A percentile compares a stretch with the other conserved stretches of the same genome.
Evolutionary conservation across 2,797 vertebrate species (phyloP).

Genomic region (Pangasius macronema): DNA sequence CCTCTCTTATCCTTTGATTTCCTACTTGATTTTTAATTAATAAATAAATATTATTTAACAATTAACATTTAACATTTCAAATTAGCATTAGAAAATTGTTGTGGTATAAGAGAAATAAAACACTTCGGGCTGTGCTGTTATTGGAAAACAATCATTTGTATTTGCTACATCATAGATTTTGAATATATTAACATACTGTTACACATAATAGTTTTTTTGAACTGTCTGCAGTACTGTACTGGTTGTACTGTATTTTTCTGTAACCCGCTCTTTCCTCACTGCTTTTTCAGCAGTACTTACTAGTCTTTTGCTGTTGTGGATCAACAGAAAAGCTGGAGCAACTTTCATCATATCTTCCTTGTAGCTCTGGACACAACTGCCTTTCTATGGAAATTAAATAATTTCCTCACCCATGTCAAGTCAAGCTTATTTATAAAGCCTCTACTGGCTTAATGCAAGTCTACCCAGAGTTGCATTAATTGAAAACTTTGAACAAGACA

Average conservation of each 20-base stretch:
- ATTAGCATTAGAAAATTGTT: not conserved
- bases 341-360: not conserved
- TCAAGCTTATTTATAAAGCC: not conserved
- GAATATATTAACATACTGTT: not conserved
- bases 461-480: not conserved
- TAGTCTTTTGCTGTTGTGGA: not conserved
- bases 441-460: not conserved
- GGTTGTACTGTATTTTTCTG: not conserved
- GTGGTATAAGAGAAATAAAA: not conserved
- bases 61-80: too few species aligned
- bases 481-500: not conserved
- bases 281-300: not conserved
- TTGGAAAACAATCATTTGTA: not conserved
- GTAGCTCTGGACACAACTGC: not conserved
- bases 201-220: not conserved
- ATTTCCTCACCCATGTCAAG: not conserved
- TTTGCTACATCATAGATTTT: not conserved
- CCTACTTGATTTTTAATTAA: not conserved
- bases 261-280: not conserved
- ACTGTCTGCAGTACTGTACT: not conserved
- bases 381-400: not conserved
- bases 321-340: not conserved
- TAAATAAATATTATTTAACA: not conserved
- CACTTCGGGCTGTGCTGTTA: not conserved
- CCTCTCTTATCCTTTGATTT: not conserved